Evolutionary conservation across 92 coral and sea anemone genomes (phyloP).

Genomic region (Paragorgia papillata): DNA sequence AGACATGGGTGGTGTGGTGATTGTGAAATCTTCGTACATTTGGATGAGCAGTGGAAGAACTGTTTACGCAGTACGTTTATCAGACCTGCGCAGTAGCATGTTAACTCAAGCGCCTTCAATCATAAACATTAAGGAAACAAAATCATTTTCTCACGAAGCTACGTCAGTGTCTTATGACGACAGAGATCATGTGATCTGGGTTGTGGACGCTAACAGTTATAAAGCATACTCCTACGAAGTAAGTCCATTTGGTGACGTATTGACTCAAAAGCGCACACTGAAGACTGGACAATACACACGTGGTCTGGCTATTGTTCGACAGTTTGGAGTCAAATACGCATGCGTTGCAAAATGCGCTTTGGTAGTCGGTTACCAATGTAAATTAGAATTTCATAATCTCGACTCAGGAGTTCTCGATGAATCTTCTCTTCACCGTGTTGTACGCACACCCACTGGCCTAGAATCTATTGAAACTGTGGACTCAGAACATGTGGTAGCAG

Average conservation of each 20-base stretch:
- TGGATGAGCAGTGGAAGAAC: constrained; percentile 82
- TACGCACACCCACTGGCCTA: constrained; percentile 92
- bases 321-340: constrained; percentile 75
- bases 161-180: constrained; percentile 87
- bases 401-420: constrained; percentile 66
- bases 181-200: constrained; percentile 72
- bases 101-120: constrained; percentile 64
- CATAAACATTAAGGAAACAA: constrained; percentile 54
- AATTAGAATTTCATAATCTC: constrained; percentile 83
- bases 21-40: constrained; percentile 62
- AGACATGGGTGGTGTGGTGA: constrained; percentile 80
- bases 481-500: constrained; percentile 59
- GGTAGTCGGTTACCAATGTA: constrained; percentile 85
- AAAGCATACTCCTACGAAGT: constrained; percentile 79
- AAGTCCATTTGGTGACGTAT: constrained; percentile 72
- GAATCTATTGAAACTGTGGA: constrained; percentile 76
- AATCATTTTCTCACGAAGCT: constrained; percentile 63
- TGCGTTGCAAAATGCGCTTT: constrained; percentile 86
- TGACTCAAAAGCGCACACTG: constrained; percentile 64
- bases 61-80: constrained; percentile 62
- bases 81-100: constrained; percentile 64
- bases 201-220: constrained; percentile 65
- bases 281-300: constrained; percentile 73
- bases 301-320: constrained; percentile 88
- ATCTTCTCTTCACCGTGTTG: constrained; percentile 77